Conservation (phyloP, 2,113 vertebrate species). For the Corythoichthys haematopterus region DNA sequence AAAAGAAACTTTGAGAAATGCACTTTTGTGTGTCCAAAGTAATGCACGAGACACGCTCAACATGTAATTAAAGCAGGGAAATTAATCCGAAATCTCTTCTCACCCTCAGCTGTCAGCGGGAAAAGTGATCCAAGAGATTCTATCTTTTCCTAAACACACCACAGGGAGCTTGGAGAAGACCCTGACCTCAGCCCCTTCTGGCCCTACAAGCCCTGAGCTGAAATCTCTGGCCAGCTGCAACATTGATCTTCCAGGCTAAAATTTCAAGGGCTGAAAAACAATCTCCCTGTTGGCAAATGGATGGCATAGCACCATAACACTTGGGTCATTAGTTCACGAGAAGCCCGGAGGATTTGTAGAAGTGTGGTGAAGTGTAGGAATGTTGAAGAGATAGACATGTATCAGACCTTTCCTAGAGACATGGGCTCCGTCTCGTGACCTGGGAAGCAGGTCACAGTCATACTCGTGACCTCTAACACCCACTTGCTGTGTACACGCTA, state of each 20-base stretch:
- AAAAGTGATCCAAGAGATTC: slow-evolving; percentile 45
- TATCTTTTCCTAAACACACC: slow-evolving; percentile 56
- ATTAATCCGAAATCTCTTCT: slow-evolving; percentile 1
- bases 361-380: slow-evolving; percentile 43
- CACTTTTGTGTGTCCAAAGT: not conserved
- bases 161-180: slow-evolving; percentile 54
- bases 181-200: slow-evolving; percentile 50
- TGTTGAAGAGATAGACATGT: slow-evolving; percentile 45
- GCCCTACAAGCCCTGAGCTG: slow-evolving; percentile 17
- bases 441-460: slow-evolving; percentile 55
- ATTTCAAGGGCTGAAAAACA: slow-evolving; percentile 74
- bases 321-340: slow-evolving; percentile 55
- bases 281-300: slow-evolving; percentile 71
- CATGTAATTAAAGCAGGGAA: not conserved
- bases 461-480: slow-evolving; percentile 40
- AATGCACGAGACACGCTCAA: not conserved
- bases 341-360: slow-evolving; percentile 34
- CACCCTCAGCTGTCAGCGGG: slow-evolving; percentile 25
- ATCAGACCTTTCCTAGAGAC: slow-evolving; percentile 31
- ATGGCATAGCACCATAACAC: slow-evolving; percentile 46
- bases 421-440: slow-evolving; percentile 30
- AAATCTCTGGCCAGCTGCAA: slow-evolving; percentile 66
- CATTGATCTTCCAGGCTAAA: slow-evolving; percentile 66
- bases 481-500: slow-evolving; percentile 12
- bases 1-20: not conserved